Conservation (phyloP, 2,888 invertebrate species). For the Teleiodes luculella region DNA sequence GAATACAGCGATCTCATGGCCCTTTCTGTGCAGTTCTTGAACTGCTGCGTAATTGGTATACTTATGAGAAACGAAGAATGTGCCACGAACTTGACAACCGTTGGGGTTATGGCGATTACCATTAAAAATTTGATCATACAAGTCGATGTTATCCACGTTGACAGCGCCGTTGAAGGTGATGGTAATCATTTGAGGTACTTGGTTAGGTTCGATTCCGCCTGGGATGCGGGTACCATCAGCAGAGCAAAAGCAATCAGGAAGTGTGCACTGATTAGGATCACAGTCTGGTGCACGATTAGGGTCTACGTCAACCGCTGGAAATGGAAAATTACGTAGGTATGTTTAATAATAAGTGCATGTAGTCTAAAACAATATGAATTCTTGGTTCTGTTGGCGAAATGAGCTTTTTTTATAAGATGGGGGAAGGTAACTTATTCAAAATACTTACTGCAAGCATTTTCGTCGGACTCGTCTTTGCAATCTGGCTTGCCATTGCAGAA, state of each 20-base stretch:
- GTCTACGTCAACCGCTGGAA: conserved; percentile 90
- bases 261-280: conserved; percentile 90
- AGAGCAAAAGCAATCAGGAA: conserved; percentile 96
- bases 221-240: conserved; percentile 94
- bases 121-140: conserved; percentile 94
- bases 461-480: conserved; percentile 96
- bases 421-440: too few species aligned
- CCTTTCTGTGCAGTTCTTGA: conserved; percentile 92
- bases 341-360: too few species aligned
- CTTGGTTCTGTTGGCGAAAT: too few species aligned
- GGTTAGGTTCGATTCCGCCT: conserved; percentile 87
- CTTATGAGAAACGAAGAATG: conserved; percentile 95
- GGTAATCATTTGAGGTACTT: conserved; percentile 96
- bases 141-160: conserved; percentile 94
- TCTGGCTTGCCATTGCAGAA: conserved; percentile 96
- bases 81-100: conserved; percentile 92
- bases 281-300: conserved; percentile 96
- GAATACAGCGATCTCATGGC: conserved; percentile 95
- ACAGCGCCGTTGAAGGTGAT: conserved; percentile 95
- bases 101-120: conserved; percentile 92
- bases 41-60: conserved; percentile 94
- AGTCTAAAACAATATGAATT: too few species aligned
- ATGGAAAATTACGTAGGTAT: too few species aligned
- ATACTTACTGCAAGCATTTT: conserved; percentile 95
- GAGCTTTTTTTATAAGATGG: too few species aligned